Percentiles rank a stretch among this genome's conserved stretches.
Evolutionary conservation across 2,113 vertebrate species (phyloP).

Genomic region (Sinocyclocheilus grahami): DNA sequence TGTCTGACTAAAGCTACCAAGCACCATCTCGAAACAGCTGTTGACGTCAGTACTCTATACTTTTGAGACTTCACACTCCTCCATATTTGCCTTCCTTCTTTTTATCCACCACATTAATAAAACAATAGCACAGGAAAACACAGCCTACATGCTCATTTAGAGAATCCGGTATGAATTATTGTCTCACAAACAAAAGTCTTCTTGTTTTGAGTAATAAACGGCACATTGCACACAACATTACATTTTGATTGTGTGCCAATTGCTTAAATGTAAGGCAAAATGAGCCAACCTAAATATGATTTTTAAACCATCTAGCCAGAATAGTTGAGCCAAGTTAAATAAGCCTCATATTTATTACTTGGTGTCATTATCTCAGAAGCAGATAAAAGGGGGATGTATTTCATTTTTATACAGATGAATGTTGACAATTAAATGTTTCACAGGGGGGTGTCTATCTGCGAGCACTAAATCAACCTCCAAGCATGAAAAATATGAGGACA

Average conservation of each 20-base stretch:
- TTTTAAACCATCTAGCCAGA: not conserved
- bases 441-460: not conserved
- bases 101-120: slow-evolving; percentile 13
- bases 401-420: slow-evolving; percentile 43
- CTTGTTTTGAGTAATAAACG: slow-evolving; percentile 46
- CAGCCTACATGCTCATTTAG: not conserved
- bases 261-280: not conserved
- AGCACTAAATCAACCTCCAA: slow-evolving; percentile 27
- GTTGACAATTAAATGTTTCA: slow-evolving; percentile 29
- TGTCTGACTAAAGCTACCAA: not conserved
- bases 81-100: slow-evolving; percentile 8
- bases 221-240: not conserved
- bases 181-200: slow-evolving; percentile 24
- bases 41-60: slow-evolving; percentile 3
- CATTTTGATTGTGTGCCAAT: slow-evolving; percentile 31
- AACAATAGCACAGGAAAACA: slow-evolving; percentile 27
- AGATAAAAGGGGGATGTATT: slow-evolving; percentile 37
- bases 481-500: slow-evolving; percentile 32
- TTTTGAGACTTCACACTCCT: slow-evolving; percentile 9
- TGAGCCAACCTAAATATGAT: slow-evolving; percentile 48
- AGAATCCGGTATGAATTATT: slow-evolving; percentile 6
- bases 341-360: slow-evolving; percentile 34
- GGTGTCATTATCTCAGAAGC: slow-evolving; percentile 19
- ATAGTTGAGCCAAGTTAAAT: slow-evolving; percentile 44
- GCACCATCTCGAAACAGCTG: slow-evolving; percentile 26